Percentiles rank a stretch among this genome's conserved stretches.
These are phyloP conservation scores for Cephus sareptanus DNA, from an alignment of 2,888 invertebrate species.

Conservation along the genomic window DNA sequence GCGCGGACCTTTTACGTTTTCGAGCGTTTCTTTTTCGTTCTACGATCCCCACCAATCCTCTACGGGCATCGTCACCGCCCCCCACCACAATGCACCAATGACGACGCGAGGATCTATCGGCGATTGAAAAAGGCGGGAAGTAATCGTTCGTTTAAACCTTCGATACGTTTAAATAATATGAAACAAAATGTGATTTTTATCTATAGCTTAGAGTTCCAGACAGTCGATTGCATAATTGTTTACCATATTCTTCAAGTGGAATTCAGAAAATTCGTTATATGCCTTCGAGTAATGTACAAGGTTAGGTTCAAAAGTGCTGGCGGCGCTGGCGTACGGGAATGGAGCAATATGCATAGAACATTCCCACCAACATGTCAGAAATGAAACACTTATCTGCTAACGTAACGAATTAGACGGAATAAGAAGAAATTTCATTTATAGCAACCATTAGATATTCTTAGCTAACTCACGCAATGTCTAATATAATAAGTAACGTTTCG, in stretches of 20 bases:
- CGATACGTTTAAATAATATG: background rate
- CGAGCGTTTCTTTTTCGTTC: conserved; percentile 69
- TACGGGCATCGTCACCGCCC: conserved; percentile 23
- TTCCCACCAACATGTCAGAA: background rate
- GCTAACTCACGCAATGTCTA: background rate
- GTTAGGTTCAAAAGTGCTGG: background rate
- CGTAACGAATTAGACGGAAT: background rate
- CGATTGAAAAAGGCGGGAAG: conserved; percentile 53
- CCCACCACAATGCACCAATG: conserved; percentile 25
- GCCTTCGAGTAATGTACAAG: background rate
- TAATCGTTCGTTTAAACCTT: conserved; percentile 28
- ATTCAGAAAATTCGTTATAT: background rate
- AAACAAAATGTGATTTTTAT: background rate
- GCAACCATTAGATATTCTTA: background rate
- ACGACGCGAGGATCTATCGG: conserved; percentile 36
- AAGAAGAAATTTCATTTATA: background rate
- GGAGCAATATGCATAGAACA: background rate
- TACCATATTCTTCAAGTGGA: background rate
- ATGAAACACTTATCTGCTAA: background rate
- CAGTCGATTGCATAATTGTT: background rate
- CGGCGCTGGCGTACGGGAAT: background rate
- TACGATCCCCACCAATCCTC: background rate
- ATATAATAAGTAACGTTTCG: background rate
- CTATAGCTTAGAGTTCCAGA: background rate
- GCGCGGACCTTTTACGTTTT: conserved; percentile 64